Base-by-base conservation (phyloP, 2,888 invertebrate genomes). In the Caenorhabditis sp. region DNA sequence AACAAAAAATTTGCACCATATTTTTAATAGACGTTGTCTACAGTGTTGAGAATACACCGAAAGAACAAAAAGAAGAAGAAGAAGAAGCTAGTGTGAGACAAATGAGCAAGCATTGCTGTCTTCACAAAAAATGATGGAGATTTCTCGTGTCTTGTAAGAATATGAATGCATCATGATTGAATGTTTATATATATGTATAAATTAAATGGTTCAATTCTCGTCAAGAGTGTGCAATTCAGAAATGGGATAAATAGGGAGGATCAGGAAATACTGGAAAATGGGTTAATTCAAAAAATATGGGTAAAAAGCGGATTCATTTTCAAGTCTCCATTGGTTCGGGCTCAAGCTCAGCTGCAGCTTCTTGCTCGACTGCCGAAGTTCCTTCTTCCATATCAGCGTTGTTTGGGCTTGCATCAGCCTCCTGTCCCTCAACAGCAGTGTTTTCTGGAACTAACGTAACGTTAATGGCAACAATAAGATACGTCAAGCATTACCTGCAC, bases 301-400 rank as follows among this genome's bases (percentile, higher is more conserved):
- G 54, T 54, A 26, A 54, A 54, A 54, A 47, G 14, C 22, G 26
- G 26, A 3, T 44, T 6, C 24, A 61, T 14, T 28, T 51, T 54
- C 14, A 68, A 16, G 68, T 54, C n/a, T 68, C 68, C 68, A 68
- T 68, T 28, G 68, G 38, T 31, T 68, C 68, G 6, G 68, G 68
- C n/a, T 68, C 68, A 16, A 14, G 54, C 26, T 54, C 41, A 47
- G 44, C 28, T 5, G 19, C 47, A 0, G 70, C 31, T 31, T 59
- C 47, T 41, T 54, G 24, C 26, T 63, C 74, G 12, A 51, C 44
- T 22, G n/a, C 22, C 24, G 38, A 22, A 26, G 35, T 28, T 38
- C n/a, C n/a, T n/a, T 38, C 68, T 38, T 26, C 68, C 19, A 38
- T 16, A 12, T 22, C n/a, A 24, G 38, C 47, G 5, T n/a, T 7